Evolutionary conservation across 2,113 vertebrate species (phyloP), one percentile per base, ranked within the genome.

Genomic region (Guaruba guarouba): DNA sequence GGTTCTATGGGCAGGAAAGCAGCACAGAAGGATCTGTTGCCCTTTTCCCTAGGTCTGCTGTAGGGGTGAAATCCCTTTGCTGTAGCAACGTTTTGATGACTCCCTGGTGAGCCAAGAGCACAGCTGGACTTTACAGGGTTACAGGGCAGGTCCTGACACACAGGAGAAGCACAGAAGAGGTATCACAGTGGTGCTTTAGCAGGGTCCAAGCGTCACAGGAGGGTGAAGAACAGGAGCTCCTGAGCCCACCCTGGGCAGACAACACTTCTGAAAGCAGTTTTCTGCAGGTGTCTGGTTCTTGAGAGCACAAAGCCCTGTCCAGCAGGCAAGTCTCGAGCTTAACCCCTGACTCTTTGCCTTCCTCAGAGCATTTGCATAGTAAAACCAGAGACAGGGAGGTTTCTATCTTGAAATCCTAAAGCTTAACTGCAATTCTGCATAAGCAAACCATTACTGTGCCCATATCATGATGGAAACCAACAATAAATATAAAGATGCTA

Each of bases 41-140:
- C 51, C 64, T 51, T 7, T 59, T 35, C 11, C 35, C 29, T 5
- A 7, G 44, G 62, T 20, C 11, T 7, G 7, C 4, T 0, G 1
- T 4, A 22, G 23, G 29, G 24, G 9, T 12, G n/a, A 35, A 49
- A 23, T 5, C 29, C 7, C 39, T 74, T 77, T 8, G n/a, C 41
- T 43, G 31, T 11, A 11, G 25, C 19, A 2, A 8, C 31, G 4
- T 18, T 76, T 68, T 63, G 59, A 3, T 16, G 8, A n/a, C 67
- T 82, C 19, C 39, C 23, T 12, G 15, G 24, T 3, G 15, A 64
- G 43, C 2, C 31, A n/a, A 8, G 57, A 68, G 27, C 54, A 39
- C 12, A 18, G 48, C 20, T 39, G 75, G 39, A 10, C 3, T 27
- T 49, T 10, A 0, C 0, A 23, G 44, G 35, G 22, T 9, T 8